Evolutionary conservation across 2,113 vertebrate genomes (phyloP).

Genomic region (Percina caprodes): DNA sequence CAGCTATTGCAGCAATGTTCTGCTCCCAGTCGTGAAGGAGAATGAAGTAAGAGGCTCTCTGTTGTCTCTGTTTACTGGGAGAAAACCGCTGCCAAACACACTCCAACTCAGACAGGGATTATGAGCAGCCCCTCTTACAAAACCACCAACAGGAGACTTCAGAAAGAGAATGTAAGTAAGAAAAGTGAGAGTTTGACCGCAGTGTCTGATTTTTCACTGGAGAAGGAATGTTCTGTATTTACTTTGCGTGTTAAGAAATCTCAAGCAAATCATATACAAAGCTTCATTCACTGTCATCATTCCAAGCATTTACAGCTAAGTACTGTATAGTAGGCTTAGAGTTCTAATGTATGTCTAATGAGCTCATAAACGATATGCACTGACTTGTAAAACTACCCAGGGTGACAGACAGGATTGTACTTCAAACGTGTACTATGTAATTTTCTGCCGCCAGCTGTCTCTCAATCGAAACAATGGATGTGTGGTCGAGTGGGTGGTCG

Average conservation of each 20-base stretch:
- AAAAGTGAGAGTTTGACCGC: background rate
- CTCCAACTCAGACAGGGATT: background rate
- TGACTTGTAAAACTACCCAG: background rate
- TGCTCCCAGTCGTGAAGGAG: background rate
- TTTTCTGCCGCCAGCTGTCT: too few species aligned
- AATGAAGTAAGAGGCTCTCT: background rate
- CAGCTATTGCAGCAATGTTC: conserved; percentile 21
- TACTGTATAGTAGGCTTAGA: background rate
- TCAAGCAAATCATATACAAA: background rate
- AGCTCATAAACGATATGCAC: background rate
- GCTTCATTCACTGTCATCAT: background rate
- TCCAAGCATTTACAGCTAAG: background rate
- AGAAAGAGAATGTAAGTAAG: conserved; percentile 60
- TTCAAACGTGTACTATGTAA: too few species aligned
- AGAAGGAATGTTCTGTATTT: conserved; percentile 26
- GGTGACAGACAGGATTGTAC: too few species aligned
- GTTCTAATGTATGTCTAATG: background rate
- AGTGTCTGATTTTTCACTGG: background rate
- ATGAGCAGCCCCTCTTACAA: background rate
- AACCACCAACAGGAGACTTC: background rate
- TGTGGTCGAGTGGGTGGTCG: too few species aligned
- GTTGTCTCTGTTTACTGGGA: background rate
- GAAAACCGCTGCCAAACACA: background rate
- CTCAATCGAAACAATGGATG: too few species aligned
- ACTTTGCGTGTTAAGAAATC: conserved; percentile 23